Percentiles rank a stretch among this genome's conserved stretches.
These are phyloP conservation scores for Leucopsar rothschildi DNA, from an alignment of 2,113 vertebrate species.

Conservation along the genomic window DNA sequence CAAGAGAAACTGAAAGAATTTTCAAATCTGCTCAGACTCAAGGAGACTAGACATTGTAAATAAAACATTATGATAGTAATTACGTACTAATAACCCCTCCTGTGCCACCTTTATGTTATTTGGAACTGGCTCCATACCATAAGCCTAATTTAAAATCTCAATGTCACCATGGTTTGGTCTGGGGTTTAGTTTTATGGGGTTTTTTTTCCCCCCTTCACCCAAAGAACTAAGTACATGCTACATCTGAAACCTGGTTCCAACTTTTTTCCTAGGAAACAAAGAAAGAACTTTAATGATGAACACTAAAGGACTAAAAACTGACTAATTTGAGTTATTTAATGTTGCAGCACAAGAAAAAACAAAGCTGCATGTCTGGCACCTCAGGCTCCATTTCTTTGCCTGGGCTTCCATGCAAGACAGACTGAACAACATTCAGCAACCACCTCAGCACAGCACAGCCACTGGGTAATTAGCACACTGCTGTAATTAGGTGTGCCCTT, in stretches of 20 bases:
- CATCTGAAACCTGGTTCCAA: neutral
- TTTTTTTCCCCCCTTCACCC: no score
- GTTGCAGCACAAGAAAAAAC: neutral
- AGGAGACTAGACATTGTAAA: conserved; percentile 9
- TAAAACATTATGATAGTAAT: conserved; percentile 21
- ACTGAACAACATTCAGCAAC: neutral
- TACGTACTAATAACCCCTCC: neutral
- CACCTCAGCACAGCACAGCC: neutral
- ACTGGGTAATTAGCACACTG: neutral
- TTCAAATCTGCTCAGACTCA: conserved; percentile 36
- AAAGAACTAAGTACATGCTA: neutral
- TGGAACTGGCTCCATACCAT: neutral
- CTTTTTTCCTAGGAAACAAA: neutral
- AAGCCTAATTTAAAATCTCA: neutral
- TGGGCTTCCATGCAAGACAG: neutral
- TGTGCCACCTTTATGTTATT: neutral
- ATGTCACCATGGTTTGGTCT: neutral
- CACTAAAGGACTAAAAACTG: neutral
- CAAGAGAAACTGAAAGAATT: conserved; percentile 1
- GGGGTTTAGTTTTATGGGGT: neutral
- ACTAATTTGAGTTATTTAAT: neutral
- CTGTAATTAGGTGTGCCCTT: neutral
- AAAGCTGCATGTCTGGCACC: neutral
- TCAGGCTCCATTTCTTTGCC: neutral
- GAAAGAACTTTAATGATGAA: neutral